Evolutionary conservation across 1,140 invertebrate species (phyloP).

Genomic region (Megathymus violae): DNA sequence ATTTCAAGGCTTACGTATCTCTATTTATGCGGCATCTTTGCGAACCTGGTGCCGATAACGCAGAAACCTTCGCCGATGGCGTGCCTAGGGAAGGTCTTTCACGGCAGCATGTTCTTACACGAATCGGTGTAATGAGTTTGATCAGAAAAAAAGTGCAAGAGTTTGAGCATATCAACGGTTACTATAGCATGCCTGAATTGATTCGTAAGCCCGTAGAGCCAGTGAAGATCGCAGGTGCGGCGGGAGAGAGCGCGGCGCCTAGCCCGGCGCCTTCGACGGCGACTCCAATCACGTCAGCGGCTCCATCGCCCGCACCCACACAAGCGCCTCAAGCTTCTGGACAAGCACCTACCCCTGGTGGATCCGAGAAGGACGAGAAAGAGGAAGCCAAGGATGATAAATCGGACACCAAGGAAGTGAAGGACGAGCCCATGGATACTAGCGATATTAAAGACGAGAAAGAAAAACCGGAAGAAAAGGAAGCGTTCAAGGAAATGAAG

Average conservation of each 20-base stretch:
- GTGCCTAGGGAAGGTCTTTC: constrained; percentile 99
- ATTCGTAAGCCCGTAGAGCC: constrained; percentile 92
- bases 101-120: constrained; percentile 98
- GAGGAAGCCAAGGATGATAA: constrained; percentile 81
- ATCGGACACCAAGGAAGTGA: constrained; percentile 79
- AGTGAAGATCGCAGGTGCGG: constrained; percentile 78
- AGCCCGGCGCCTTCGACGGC: constrained; percentile 86
- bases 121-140: constrained; percentile 99
- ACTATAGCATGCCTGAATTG: constrained; percentile 98
- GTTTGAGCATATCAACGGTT: constrained; percentile 99
- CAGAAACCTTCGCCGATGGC: constrained; percentile 99
- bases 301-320: constrained; percentile 71
- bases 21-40: constrained; percentile 99
- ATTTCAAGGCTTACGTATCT: constrained; percentile 99
- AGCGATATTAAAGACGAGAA: constrained; percentile 76
- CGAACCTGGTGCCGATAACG: constrained; percentile 98
- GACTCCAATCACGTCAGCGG: constrained; percentile 73
- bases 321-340: constrained; percentile 56
- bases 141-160: constrained; percentile 99
- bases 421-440: constrained; percentile 78
- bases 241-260: constrained; percentile 87
- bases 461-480: constrained; percentile 59
- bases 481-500: constrained; percentile 64
- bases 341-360: constrained; percentile 54
- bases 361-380: constrained; percentile 76